Evolutionary conservation across 2,113 vertebrate genomes (phyloP).

Genomic region (Chascanopsetta lugubris): DNA sequence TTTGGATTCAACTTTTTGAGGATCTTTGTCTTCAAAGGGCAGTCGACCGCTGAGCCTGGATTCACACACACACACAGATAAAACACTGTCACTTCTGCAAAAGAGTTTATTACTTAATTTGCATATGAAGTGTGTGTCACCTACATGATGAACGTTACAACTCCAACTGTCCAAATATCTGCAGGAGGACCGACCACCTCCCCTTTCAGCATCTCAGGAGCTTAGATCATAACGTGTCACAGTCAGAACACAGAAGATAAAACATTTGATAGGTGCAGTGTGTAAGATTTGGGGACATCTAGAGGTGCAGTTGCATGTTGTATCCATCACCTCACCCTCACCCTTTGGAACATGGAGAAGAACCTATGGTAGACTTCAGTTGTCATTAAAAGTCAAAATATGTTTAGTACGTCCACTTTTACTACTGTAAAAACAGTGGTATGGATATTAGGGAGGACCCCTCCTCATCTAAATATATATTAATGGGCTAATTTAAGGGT

Average conservation of each 20-base stretch:
- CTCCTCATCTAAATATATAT: no score
- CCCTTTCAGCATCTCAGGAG: slow-evolving; percentile 93
- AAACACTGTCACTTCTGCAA: no score
- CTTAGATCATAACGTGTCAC: slow-evolving; percentile 69
- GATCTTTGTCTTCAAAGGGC: slow-evolving; percentile 89
- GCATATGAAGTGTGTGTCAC: slow-evolving; percentile 45
- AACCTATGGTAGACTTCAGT: no score
- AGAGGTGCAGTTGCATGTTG: no score
- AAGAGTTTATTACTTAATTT: no score
- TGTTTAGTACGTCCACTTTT: no score
- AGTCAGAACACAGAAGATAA: neutral
- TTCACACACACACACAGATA: slow-evolving; percentile 3
- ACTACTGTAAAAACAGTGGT: no score
- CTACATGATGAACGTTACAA: slow-evolving; percentile 92
- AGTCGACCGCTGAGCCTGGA: slow-evolving; percentile 91
- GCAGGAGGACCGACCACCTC: slow-evolving; percentile 91
- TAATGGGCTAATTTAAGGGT: no score
- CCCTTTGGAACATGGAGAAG: neutral
- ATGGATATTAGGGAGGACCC: no score
- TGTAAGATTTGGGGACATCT: no score
- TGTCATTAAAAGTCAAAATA: no score
- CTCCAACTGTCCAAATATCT: slow-evolving; percentile 91
- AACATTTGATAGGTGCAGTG: neutral
- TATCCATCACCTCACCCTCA: no score
- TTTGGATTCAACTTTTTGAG: slow-evolving; percentile 85